A percentile compares a stretch with the other conserved stretches of the same genome.
phyloP scores from a whole-genome alignment of 1,140 invertebrate genomes.

The Apolygus lucorum region DNA sequence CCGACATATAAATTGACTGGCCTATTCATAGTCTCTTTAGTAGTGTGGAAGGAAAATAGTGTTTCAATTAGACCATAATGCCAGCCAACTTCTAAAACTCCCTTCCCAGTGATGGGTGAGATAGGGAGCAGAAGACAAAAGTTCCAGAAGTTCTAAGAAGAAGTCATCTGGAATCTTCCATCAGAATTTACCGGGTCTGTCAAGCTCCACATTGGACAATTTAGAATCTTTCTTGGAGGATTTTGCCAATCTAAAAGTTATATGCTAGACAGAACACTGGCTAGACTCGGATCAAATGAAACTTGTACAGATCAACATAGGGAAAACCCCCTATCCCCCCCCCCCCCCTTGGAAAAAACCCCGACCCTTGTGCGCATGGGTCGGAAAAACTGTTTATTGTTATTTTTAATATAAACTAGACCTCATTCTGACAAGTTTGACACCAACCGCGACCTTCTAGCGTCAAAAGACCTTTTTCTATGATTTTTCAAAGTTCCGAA shows the following conservation, averaged over 20 bases:
- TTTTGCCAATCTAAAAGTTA: neutral
- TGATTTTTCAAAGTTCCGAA: no score
- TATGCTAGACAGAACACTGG: neutral
- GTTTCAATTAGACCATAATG: neutral
- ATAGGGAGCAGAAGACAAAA: neutral
- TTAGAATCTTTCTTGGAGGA: neutral
- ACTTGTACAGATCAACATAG: neutral
- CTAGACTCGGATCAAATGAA: neutral
- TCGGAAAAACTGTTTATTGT: no score
- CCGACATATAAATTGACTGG: neutral
- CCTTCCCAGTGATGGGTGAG: neutral
- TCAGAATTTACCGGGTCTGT: neutral
- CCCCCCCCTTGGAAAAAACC: no score
- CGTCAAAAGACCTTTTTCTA: no score
- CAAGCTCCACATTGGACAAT: neutral
- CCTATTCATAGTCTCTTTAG: neutral
- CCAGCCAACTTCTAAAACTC: neutral
- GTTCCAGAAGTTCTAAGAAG: neutral
- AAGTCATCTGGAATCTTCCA: neutral
- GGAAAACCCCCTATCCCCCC: no score
- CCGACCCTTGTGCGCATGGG: no score
- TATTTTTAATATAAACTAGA: no score
- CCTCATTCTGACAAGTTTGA: no score
- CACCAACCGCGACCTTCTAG: no score
- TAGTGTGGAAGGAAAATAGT: neutral